These are phyloP conservation scores for Leptopilina clavipes DNA, from an alignment of 1,140 invertebrate genomes.

Conservation along the genomic window DNA sequence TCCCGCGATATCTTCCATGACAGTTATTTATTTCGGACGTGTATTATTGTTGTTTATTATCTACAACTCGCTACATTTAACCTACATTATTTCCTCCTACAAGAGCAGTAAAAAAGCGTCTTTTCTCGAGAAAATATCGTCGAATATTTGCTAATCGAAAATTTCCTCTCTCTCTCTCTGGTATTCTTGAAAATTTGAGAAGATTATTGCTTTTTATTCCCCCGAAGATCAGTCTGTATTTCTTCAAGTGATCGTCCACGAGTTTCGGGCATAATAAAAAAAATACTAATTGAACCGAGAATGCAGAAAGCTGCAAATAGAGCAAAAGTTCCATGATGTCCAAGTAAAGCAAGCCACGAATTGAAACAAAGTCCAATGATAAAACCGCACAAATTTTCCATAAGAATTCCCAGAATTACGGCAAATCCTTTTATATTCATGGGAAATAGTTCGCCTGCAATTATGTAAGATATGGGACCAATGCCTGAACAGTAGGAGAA, in stretches of 20 bases:
- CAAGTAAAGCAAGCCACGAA: background rate
- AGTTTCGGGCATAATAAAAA: background rate
- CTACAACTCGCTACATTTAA: conserved; percentile 69
- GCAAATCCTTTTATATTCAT: background rate
- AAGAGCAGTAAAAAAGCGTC: background rate
- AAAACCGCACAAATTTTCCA: background rate
- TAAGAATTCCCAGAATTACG: background rate
- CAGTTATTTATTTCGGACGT: conserved; percentile 65
- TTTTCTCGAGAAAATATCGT: conserved; percentile 39
- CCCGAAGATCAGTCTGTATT: background rate
- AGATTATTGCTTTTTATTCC: conserved; percentile 22
- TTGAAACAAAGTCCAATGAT: background rate
- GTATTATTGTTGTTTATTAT: conserved; percentile 71
- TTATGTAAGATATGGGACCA: conserved; percentile 1
- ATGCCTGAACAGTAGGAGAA: background rate
- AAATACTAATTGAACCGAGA: background rate
- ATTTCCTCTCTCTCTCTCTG: too few relatives aligned
- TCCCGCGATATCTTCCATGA: conserved; percentile 56
- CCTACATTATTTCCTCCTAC: conserved; percentile 60
- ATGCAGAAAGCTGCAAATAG: background rate
- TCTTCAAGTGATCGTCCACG: conserved; percentile 30
- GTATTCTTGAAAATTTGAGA: too few relatives aligned
- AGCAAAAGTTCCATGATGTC: background rate
- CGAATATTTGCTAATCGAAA: too few relatives aligned
- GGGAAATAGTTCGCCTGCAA: background rate